Evolutionary conservation across 2,113 vertebrate genomes (phyloP), one percentile per base, ranked within the genome.

Genomic region (Hirundichthys speculiger): DNA sequence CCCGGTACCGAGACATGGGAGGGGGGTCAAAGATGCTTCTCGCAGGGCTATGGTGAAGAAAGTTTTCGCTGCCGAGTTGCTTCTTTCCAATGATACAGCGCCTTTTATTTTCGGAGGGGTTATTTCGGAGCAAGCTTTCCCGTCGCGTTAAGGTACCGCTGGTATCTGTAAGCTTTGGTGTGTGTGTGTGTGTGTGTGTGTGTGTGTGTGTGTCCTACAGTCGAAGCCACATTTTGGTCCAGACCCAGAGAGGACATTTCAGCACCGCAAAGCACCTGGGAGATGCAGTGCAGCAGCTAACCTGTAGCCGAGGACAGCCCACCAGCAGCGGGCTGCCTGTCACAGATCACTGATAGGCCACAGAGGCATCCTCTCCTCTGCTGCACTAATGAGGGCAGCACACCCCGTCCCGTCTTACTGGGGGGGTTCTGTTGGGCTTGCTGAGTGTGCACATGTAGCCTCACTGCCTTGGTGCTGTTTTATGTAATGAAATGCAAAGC

Each of bases 61-160:
- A 90, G 64, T 86, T 89, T 83, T 67, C 25, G 42, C 73, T 41
- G 43, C 69, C 55, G 73, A 89, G 61, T 89, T 90, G 45, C 64
- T 62, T 64, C 40, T 46, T 34, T 59, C 84, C 71, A 77, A 86
- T 83, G 76, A 58, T 48, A 62, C 73, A 64, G 62, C 11, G 57
- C 66, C 41, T 54, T 27, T 27, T 27, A 14, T 14, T 40, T 18
- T 6, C 5, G 2, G n/a, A 18, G 11, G 13, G 10, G 25, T 51
- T 69, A 41, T 75, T 66, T 71, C 39, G 1, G 19, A 66, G 30
- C 34, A 30, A 39, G 34, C 22, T 14, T 3, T n/a, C n/a, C n/a
- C n/a, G n/a, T n/a, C n/a, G n/a, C n/a, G n/a, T n/a, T n/a, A n/a
- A n/a, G n/a, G n/a, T n/a, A n/a, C n/a, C n/a, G n/a, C n/a, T n/a